Evolutionary conservation across 2,888 invertebrate species (phyloP), one percentile per base, ranked within the genome.

Genomic region (Ectemnius continuus): DNA sequence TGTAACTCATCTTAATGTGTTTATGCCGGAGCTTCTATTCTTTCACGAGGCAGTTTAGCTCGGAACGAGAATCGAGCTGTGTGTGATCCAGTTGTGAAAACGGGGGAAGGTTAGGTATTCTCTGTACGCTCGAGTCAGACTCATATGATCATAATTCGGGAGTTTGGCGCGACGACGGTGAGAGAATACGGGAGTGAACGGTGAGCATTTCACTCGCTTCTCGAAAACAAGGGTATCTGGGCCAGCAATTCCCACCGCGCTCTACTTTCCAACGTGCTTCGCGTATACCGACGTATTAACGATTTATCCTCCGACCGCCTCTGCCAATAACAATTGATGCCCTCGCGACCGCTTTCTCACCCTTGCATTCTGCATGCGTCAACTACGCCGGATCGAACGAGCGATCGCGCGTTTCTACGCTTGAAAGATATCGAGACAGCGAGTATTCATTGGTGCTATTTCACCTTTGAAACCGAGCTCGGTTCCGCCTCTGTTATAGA

Each of bases 281-380:
- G 66, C 74, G 75, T 75, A 75, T 62, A 56, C 79, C 36, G 65
- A 73, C 76, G 58, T 79, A 81, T 81, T 77, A 81, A 76, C 79
- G 82, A 81, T 81, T 81, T 81, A 81, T 81, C 73, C 71, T 61
- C 64, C 60, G 67, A 14, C 68, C 75, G 58, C 79, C 75, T 75
- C 69, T 64, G 73, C 67, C 73, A 79, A 81, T 81, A 79, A 79
- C 81, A 74, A 81, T 81, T 81, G 79, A 79, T 77, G 73, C 67
- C 62, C 60, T 57, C 46, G 65, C 64, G 70, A 52, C 52, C 52
- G 52, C n/a, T 52, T 52, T 16, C 52, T 52, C 52, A 36, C 36
- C 36, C 62, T 60, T 61, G 61, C 70, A 45, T 14, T n/a, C 18
- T 52, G 26, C 45, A 59, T 59, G 4, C 52, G 52, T 52, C 52